Evolutionary conservation across 2,797 vertebrate species (phyloP).

Genomic region (Pseudochirops cupreus): DNA sequence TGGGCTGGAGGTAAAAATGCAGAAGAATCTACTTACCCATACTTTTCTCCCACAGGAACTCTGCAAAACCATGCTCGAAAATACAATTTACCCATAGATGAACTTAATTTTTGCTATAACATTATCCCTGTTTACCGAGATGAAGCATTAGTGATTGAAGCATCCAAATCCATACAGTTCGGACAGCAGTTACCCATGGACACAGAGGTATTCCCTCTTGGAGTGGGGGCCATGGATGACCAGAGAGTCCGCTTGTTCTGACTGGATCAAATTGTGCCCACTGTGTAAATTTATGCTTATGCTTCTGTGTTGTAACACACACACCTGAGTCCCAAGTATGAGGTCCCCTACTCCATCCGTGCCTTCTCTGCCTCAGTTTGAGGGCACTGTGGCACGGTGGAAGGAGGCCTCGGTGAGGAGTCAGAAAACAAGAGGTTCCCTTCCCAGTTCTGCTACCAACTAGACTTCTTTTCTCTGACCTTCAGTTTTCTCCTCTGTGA

Average conservation of each 20-base stretch:
- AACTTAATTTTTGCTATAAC: constrained; percentile 90
- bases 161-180: constrained; percentile 79
- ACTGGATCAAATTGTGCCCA: not conserved
- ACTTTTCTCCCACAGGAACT: constrained; percentile 82
- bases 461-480: not conserved
- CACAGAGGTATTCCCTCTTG: constrained; percentile 82
- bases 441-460: too few species aligned
- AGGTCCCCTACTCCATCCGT: not conserved
- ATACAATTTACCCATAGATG: constrained; percentile 92
- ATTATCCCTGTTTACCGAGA: constrained; percentile 88
- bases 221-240: not conserved
- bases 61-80: constrained; percentile 92
- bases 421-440: not conserved
- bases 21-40: not conserved
- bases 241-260: not conserved
- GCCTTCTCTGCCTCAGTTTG: not conserved
- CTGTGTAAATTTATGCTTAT: not conserved
- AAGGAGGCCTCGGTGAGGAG: not conserved
- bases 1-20: not conserved
- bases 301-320: not conserved
- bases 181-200: constrained; percentile 87
- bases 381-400: not conserved
- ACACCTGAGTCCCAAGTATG: not conserved
- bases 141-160: constrained; percentile 86
- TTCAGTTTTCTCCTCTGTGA: not conserved